Base-by-base conservation (phyloP, 2,113 vertebrate genomes). In the Stictonetta naevosa region DNA sequence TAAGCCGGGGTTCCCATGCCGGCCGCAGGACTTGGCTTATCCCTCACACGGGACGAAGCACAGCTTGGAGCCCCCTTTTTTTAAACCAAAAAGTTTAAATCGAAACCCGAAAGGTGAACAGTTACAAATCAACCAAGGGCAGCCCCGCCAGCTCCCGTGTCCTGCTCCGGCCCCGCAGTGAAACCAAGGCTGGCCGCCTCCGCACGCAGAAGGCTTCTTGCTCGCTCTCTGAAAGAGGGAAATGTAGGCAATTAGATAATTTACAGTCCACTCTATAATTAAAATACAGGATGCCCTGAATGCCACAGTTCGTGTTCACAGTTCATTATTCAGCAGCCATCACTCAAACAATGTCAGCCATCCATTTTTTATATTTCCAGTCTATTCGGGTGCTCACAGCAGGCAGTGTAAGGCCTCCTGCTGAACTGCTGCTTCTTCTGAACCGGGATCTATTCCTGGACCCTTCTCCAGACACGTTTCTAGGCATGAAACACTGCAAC, bases 151-250 rank as follows among this genome's bases (percentile, higher is more conserved):
- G 1, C 52, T 60, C n/a, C 77, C 26, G 40, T 1, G 52, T 62
- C 63, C 63, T 14, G 26, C 1, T 2, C 34, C 46, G 44, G 40
- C 59, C 59, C 3, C 0, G 5, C 0, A 7, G 42, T 4, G 6
- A 78, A 17, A 56, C 34, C 78, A 18, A 52, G 53, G 44, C 38
- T 14, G 74, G 88, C 38, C 15, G 0, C 58, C 58, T 76, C 42
- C 33, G 6, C 7, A 1, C 7, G 63, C 82, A 50, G 53, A 11
- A 25, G n/a, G 52, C 2, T 69, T 42, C 10, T 53, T n/a, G 4
- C 36, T 42, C 36, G 40, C 40, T 26, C 42, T 3, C 68, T 34
- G 16, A 16, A 50, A 81, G 69, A 66, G 20, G 4, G 6, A 75
- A 48, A 11, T 4, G 8, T n/a, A 77, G 40, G 7, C 48, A 33